phyloP scores from a whole-genome alignment of 2,888 invertebrate species.

The Bellardia pandia region DNA sequence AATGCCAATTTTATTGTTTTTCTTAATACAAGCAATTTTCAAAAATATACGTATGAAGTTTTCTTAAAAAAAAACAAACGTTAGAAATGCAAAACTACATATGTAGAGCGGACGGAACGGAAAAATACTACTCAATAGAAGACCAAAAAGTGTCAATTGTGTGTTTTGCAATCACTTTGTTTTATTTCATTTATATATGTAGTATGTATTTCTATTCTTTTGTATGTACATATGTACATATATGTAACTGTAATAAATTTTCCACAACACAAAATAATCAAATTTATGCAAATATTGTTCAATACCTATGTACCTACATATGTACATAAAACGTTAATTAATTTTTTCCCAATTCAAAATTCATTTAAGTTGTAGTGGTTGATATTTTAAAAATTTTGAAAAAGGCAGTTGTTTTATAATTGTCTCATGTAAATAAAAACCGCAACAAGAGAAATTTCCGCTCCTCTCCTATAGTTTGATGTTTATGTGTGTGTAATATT shows the following conservation, averaged over 20 bases:
- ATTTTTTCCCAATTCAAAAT: not conserved
- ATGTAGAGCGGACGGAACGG: not conserved
- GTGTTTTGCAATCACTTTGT: constrained; percentile 15
- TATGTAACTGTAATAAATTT: not conserved
- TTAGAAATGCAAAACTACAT: not conserved
- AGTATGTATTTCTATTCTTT: not conserved
- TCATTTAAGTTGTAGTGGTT: not conserved
- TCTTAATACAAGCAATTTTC: not conserved
- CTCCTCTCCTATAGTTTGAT: not conserved
- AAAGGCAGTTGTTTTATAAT: constrained; percentile 20
- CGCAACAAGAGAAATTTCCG: not conserved
- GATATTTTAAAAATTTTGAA: not conserved
- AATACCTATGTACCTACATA: not conserved
- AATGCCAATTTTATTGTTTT: not conserved
- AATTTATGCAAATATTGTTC: not conserved
- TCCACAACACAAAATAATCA: not conserved
- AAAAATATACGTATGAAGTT: not conserved
- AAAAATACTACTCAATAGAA: constrained; percentile 33
- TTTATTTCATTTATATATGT: not conserved
- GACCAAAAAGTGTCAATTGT: constrained; percentile 34
- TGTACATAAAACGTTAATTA: not conserved
- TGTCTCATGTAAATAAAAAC: not conserved
- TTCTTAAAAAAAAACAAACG: not conserved
- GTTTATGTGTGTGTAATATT: not conserved
- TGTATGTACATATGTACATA: too few species aligned